These are phyloP conservation scores for Spheniscus mendiculus DNA, from an alignment of 2,113 vertebrate genomes.

Conservation along the genomic window DNA sequence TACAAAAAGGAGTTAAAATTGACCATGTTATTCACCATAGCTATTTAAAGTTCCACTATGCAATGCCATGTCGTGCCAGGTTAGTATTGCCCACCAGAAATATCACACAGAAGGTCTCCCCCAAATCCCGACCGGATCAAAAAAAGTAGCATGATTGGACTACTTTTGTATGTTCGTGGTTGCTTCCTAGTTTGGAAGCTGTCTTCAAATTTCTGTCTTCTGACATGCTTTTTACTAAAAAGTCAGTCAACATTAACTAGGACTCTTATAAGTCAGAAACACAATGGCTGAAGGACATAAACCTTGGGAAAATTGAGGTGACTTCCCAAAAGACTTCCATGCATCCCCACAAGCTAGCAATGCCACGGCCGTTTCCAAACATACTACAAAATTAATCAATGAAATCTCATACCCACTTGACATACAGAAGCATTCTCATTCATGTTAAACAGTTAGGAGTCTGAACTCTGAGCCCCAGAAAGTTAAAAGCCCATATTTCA, in stretches of 20 bases:
- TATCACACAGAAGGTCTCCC: neutral
- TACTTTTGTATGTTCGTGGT: neutral
- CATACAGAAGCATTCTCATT: neutral
- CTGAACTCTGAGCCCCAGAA: neutral
- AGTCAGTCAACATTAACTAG: neutral
- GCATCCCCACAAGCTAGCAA: neutral
- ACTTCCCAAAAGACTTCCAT: neutral
- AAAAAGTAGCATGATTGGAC: neutral
- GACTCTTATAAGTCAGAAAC: rapidly evolving
- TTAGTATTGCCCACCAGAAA: neutral
- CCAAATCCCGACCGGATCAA: neutral
- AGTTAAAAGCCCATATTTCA: neutral
- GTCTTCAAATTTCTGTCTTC: neutral
- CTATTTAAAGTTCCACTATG: neutral
- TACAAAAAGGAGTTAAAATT: neutral
- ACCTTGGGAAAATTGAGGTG: neutral
- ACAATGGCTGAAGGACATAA: neutral
- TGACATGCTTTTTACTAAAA: neutral
- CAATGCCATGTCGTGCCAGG: neutral
- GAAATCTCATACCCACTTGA: neutral
- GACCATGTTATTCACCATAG: neutral
- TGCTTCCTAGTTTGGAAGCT: neutral
- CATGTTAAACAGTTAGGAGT: neutral
- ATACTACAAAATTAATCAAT: neutral
- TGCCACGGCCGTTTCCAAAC: neutral